Base-by-base conservation (phyloP, 1,140 invertebrate genomes). In the Nylanderia fulva region DNA sequence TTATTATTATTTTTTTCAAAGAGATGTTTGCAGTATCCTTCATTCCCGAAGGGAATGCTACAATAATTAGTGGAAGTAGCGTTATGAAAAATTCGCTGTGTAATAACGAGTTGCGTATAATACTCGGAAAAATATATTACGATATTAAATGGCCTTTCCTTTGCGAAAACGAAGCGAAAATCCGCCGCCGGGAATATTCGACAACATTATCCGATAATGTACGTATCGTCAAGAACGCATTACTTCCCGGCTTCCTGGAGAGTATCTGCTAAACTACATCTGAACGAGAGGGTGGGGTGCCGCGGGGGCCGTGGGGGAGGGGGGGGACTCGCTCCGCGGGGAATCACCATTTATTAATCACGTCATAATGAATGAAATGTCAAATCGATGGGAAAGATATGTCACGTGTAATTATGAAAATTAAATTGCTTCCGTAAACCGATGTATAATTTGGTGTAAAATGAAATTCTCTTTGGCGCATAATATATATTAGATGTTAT, bases 161-260 rank as follows among this genome's bases (percentile, higher is more conserved):
- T 72, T 75, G 36, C 74, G 45, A 80, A 48, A 71, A 64, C 72
- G 64, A 63, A 85, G 76, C 79, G 85, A 90, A 88, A 91, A 90
- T 88, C 86, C 63, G 76, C 75, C 85, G 76, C 27, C 79, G 84
- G 83, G 86, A 86, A 89, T 91, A 90, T 91, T 87, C 80, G 84
- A 87, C 45, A 48, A 48, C 39, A 82, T 88, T 88, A 85, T 42
- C 68, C 84, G 86, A 91, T 91, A 90, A 91, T 86, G 61, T 85
- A 88, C 74, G 84, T 76, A 83, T 36, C 52, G 36, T 64, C 29
- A 60, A 48, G 58, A 85, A 39, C 63, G 72, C 75, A 79, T 88
- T 89, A 88, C 61, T 80, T n/a, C 54, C 18, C 64, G 56, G 54
- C 72, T 86, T 66, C 36, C 36, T 27, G 71, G 36, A 86, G 58